Percentiles rank a stretch among this genome's conserved stretches.
phyloP scores from a whole-genome alignment of 2,888 invertebrate genomes.

The Eupithecia exiguata region DNA sequence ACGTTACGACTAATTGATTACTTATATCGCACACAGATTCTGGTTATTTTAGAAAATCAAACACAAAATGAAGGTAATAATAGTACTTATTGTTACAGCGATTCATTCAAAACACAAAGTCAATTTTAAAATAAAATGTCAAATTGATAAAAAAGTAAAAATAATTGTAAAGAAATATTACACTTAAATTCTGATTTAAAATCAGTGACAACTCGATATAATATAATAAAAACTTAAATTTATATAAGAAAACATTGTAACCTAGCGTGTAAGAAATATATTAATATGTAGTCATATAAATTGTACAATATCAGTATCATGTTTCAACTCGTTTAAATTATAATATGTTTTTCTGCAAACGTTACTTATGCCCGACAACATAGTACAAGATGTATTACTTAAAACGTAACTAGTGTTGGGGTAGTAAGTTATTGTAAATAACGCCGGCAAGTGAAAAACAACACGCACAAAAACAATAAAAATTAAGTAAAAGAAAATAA shows the following conservation, averaged over 20 bases:
- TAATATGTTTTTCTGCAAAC: conserved; percentile 36
- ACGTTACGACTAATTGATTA: conserved; percentile 30
- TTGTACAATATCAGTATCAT: conserved; percentile 78
- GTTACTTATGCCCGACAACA: conserved; percentile 6
- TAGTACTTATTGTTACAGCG: conserved; percentile 29
- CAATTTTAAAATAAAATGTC: conserved; percentile 61
- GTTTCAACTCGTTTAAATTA: conserved; percentile 50
- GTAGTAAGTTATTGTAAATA: conserved; percentile 4
- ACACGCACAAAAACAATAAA: conserved; percentile 48
- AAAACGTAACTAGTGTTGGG: neutral
- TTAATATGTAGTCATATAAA: conserved; percentile 65
- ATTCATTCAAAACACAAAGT: conserved; percentile 45
- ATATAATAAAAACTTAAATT: conserved; percentile 67
- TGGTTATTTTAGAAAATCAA: neutral
- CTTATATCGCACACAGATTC: conserved; percentile 22
- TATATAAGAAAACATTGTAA: conserved; percentile 68
- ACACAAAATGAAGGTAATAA: neutral
- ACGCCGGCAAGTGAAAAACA: conserved; percentile 48
- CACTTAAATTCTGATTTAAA: conserved; percentile 68
- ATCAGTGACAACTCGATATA: conserved; percentile 66
- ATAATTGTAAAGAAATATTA: conserved; percentile 52
- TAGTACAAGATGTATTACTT: neutral
- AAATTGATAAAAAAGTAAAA: conserved; percentile 67
- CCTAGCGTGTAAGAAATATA: conserved; percentile 75
- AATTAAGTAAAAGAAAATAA: conserved; percentile 55